Percentiles rank a stretch among this genome's conserved stretches.
phyloP scores from a whole-genome alignment of 2,888 invertebrate genomes.

The Tachina fera region DNA sequence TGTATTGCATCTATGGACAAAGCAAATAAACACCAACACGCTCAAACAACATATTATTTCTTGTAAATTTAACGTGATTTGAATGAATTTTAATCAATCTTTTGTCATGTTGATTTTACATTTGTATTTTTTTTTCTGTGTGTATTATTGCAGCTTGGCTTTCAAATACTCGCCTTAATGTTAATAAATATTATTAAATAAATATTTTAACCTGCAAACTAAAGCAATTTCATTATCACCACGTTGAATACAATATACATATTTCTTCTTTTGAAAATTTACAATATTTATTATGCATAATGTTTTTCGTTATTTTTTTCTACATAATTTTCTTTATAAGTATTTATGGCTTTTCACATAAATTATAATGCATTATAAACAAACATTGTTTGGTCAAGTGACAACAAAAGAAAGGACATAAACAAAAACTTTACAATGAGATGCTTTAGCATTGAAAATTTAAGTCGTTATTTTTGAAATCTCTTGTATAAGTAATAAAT shows the following conservation, averaged over 20 bases:
- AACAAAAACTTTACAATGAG: conserved; percentile 32
- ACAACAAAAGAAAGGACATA: conserved; percentile 15
- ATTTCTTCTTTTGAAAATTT: background rate
- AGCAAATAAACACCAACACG: no score
- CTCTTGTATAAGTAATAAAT: conserved; percentile 54
- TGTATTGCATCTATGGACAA: no score
- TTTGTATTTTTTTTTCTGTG: no score
- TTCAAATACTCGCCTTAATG: background rate
- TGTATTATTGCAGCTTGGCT: background rate
- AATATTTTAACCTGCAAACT: background rate
- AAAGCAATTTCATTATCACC: background rate
- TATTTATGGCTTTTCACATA: conserved; percentile 31
- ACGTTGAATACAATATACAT: background rate
- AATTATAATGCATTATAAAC: conserved; percentile 7
- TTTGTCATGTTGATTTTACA: no score
- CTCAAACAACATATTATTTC: no score
- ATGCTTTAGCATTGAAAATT: conserved; percentile 50
- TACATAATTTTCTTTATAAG: background rate
- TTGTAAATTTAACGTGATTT: no score
- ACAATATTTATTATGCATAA: background rate
- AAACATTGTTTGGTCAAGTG: conserved; percentile 26
- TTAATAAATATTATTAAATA: background rate
- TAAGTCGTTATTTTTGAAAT: conserved; percentile 30
- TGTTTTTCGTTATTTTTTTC: background rate
- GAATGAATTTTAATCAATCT: no score